These are phyloP conservation scores for Darevskia mixta DNA, from an alignment of 2,797 vertebrate species.

Conservation along the genomic window DNA sequence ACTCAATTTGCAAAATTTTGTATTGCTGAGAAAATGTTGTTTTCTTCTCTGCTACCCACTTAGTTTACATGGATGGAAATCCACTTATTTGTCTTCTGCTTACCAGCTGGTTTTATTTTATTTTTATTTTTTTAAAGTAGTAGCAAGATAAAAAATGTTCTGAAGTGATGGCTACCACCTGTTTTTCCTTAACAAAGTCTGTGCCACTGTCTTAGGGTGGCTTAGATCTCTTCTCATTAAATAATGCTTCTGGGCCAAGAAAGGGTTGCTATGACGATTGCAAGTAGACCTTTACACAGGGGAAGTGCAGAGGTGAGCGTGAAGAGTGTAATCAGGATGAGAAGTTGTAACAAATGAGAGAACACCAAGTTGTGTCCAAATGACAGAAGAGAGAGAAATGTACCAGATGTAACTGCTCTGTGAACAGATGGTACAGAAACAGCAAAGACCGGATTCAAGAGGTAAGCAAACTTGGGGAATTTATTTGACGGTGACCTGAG, in stretches of 20 bases:
- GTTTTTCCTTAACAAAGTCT: background rate
- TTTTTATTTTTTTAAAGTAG: background rate
- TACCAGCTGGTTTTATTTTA: background rate
- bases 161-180: background rate
- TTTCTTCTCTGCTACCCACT: background rate
- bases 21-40: background rate
- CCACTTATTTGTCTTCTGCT: background rate
- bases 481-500: background rate
- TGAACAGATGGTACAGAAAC: background rate
- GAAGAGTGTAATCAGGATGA: background rate
- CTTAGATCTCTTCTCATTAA: slow-evolving; percentile 14
- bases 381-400: background rate
- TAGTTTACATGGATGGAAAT: background rate
- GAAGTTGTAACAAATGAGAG: background rate
- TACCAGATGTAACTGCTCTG: background rate
- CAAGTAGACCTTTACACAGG: background rate
- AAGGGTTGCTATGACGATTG: slow-evolving; percentile 31
- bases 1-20: background rate
- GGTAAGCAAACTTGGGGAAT: background rate
- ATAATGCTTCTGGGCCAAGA: slow-evolving; percentile 15
- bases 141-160: background rate
- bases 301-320: slow-evolving; percentile 8
- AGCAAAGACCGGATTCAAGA: background rate
- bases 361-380: background rate
- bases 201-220: background rate